phyloP scores from a whole-genome alignment of 2,113 vertebrate species.

The Thamnaconus septentrionalis region DNA sequence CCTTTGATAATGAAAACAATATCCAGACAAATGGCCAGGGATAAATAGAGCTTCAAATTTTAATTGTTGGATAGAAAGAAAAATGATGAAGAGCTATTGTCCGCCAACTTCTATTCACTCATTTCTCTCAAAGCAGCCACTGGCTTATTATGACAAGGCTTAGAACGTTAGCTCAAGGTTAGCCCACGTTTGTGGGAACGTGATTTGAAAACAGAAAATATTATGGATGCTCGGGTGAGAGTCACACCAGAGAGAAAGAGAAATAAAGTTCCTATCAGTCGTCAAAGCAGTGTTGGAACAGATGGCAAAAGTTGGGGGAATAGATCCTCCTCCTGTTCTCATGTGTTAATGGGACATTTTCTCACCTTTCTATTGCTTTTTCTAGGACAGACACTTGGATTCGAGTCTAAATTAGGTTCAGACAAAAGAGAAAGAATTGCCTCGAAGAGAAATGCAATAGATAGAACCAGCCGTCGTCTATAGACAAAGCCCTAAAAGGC shows the following conservation, averaged over 20 bases:
- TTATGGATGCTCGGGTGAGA: constrained; percentile 26
- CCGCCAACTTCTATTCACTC: constrained; percentile 7
- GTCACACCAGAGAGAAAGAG: background rate
- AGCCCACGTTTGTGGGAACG: background rate
- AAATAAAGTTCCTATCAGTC: background rate
- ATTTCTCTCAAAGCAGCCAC: constrained; percentile 3
- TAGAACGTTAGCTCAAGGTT: constrained; percentile 29
- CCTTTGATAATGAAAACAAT: background rate
- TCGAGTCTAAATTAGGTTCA: too few relatives aligned
- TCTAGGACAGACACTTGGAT: background rate
- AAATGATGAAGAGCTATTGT: constrained; percentile 10
- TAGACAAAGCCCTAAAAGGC: background rate
- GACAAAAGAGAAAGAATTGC: too few relatives aligned
- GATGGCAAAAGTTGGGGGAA: background rate
- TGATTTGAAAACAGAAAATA: constrained; percentile 42
- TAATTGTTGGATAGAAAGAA: constrained; percentile 2
- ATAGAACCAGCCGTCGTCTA: background rate
- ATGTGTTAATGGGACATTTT: background rate
- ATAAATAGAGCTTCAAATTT: background rate
- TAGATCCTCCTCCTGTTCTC: background rate
- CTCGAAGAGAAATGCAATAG: background rate
- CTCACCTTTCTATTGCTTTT: background rate
- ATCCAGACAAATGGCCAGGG: background rate
- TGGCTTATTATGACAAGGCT: constrained; percentile 6
- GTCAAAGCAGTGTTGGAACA: background rate